Evolutionary conservation across 2,113 vertebrate species (phyloP).

Genomic region (Pelecanoides urinatrix): DNA sequence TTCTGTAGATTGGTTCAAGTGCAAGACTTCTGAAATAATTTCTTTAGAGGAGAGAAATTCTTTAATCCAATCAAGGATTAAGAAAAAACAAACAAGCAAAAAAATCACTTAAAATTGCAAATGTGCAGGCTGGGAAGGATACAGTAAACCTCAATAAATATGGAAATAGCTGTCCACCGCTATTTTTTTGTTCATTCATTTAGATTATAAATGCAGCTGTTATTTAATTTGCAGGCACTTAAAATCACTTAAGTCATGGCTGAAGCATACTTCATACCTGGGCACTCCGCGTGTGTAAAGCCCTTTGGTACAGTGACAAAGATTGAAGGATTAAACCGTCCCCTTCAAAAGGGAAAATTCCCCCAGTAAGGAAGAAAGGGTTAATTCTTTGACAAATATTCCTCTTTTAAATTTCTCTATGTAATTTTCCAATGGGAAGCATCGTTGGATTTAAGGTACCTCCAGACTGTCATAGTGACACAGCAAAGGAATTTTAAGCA

Average conservation of each 20-base stretch:
- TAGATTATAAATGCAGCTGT: neutral
- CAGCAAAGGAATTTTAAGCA: neutral
- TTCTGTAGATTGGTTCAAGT: neutral
- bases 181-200: neutral
- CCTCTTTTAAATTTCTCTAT: neutral
- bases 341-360: neutral
- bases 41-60: neutral
- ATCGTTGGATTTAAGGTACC: neutral
- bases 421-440: neutral
- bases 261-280: rapidly evolving
- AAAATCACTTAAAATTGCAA: neutral
- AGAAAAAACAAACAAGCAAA: neutral
- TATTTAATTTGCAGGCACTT: neutral
- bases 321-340: neutral
- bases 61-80: neutral
- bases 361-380: neutral
- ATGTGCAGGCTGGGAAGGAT: neutral
- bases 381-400: neutral
- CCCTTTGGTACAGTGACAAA: neutral
- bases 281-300: neutral
- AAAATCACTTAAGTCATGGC: neutral
- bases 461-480: neutral
- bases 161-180: neutral
- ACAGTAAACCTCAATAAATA: neutral
- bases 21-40: neutral